Conservation (phyloP, 1,140 invertebrate species). For the Subanguina moxae region DNA sequence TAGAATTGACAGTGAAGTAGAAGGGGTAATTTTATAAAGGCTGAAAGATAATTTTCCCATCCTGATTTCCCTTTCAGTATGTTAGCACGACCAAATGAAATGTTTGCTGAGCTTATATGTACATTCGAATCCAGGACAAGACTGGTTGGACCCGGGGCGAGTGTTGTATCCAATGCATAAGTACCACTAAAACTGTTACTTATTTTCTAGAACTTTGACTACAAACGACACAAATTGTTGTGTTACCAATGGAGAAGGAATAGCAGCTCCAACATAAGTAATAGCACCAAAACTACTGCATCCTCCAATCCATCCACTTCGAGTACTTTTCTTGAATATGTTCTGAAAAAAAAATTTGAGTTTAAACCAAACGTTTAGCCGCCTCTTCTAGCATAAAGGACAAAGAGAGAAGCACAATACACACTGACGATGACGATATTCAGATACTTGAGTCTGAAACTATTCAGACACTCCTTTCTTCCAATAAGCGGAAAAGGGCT, state of each 20-base stretch:
- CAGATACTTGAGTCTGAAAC: slow-evolving; percentile 26
- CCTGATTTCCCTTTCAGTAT: too few species aligned
- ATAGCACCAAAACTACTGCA: slow-evolving; percentile 4
- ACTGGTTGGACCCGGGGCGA: too few species aligned
- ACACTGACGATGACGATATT: slow-evolving; percentile 30
- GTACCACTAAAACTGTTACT: too few species aligned
- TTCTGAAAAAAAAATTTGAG: slow-evolving; percentile 8
- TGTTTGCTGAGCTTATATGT: too few species aligned
- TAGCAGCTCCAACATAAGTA: neutral
- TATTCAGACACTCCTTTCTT: slow-evolving; percentile 1
- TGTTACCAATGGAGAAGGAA: slow-evolving; percentile 9
- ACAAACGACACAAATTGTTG: slow-evolving; percentile 30
- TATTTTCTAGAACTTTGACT: slow-evolving; percentile 31
- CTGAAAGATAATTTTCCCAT: too few species aligned
- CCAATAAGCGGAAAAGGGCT: slow-evolving; percentile 10
- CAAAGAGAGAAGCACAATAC: slow-evolving; percentile 13
- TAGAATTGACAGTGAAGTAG: too few species aligned
- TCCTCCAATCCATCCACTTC: slow-evolving; percentile 22
- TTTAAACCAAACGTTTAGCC: neutral
- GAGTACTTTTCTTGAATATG: slow-evolving; percentile 8
- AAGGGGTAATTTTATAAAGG: too few species aligned
- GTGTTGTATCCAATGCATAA: too few species aligned
- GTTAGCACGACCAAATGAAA: too few species aligned
- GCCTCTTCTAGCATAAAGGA: slow-evolving; percentile 5
- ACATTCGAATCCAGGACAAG: too few species aligned